Conservation (phyloP, 2,113 vertebrate genomes). For the Cephalopterus ornatus region DNA sequence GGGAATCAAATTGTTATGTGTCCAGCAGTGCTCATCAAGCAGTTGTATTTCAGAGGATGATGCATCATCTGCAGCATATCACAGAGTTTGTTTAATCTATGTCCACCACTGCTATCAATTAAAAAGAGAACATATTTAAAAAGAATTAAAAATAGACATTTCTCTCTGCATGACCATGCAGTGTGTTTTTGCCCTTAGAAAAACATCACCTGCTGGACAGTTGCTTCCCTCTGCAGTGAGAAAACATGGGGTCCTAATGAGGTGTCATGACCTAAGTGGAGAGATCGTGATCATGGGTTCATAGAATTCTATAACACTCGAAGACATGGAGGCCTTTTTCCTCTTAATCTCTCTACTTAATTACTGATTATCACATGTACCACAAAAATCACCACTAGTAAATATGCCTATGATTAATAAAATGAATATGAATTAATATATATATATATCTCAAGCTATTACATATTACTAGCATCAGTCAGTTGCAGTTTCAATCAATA, state of each 20-base stretch:
- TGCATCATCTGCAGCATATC: neutral
- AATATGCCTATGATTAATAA: neutral
- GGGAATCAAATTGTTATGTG: neutral
- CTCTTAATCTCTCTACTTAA: neutral
- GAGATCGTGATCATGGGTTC: accelerated
- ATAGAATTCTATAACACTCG: neutral
- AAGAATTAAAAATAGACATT: neutral
- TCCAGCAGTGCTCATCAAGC: neutral
- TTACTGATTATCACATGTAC: neutral
- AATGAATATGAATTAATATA: neutral
- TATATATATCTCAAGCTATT: neutral
- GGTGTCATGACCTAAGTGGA: neutral
- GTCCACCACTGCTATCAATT: neutral
- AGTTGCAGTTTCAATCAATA: neutral
- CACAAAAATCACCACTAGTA: neutral
- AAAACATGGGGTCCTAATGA: neutral
- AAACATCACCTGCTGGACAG: neutral
- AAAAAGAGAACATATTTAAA: neutral
- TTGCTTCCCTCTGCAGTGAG: accelerated
- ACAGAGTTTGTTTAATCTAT: neutral
- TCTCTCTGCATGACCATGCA: neutral
- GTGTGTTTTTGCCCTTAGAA: neutral
- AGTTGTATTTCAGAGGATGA: neutral
- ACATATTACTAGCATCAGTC: neutral
- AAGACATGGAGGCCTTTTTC: neutral